Evolutionary conservation across 2,113 vertebrate genomes (phyloP).

Genomic region (Clinocottus analis): DNA sequence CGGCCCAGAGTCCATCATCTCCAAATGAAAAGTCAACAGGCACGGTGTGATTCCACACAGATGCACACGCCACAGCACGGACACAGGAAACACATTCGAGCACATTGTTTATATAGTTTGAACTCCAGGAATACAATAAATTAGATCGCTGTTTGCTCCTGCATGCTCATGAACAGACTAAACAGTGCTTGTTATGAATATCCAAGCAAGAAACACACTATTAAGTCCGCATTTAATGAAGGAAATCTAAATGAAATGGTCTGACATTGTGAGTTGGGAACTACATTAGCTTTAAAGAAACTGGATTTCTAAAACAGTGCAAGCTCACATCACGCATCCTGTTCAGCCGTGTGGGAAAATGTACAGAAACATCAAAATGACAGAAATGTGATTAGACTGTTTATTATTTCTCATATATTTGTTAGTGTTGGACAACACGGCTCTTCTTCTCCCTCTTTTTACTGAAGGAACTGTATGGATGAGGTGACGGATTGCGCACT

Average conservation of each 20-base stretch:
- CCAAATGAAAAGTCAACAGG: conserved; percentile 11
- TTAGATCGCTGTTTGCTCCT: background rate
- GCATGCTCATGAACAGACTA: background rate
- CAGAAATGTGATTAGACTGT: background rate
- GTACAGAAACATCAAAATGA: too few species aligned
- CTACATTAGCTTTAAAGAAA: background rate
- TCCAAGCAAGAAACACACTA: background rate
- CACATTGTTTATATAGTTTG: background rate
- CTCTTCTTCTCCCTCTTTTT: too few species aligned
- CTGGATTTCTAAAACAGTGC: too few species aligned
- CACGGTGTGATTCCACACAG: background rate
- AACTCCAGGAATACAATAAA: background rate
- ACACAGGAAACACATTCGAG: background rate
- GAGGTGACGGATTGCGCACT: background rate
- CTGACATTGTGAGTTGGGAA: background rate
- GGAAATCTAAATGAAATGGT: background rate
- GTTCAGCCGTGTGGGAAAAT: background rate
- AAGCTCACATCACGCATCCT: background rate
- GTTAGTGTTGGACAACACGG: too few species aligned
- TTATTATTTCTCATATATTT: background rate
- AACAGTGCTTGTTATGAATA: background rate
- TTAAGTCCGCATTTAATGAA: background rate
- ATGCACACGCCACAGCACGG: background rate
- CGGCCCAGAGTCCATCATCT: background rate
- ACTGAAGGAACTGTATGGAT: background rate